Base-by-base conservation (phyloP, 2,888 invertebrate species). In the Mythimna ferrago region DNA sequence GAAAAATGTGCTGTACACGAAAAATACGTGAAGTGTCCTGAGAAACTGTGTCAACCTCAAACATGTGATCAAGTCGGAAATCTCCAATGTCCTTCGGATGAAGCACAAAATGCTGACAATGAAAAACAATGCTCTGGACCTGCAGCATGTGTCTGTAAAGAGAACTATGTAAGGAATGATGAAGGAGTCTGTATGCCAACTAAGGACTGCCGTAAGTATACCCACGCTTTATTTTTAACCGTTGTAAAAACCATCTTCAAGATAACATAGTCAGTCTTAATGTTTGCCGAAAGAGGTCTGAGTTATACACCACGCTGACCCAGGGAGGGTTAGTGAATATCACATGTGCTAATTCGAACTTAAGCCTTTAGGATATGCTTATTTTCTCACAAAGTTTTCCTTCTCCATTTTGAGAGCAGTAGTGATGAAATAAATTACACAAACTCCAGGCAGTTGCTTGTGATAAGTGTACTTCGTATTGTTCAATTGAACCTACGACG, bases 1-100 rank as follows among this genome's bases (percentile, higher is more conserved):
- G 83, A 21, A 70, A 73, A 65, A 62, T 83, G 83, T 58, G 76
- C 73, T 5, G 19, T 2, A 6, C 35, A 83, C 19, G 84, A 83
- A 66, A 83, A 5, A 72, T 83, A 60, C 41, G 73, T 53, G 7
- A 35, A 44, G 4, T 83, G 84, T 7, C 81, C 83, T 2, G 70
- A 58, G 48, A 81, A 72, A 19, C 26, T 63, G 1, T 78, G 76
- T n/a, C 21, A 64, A 9, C 84, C 84, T 9, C 84, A 83, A 75
- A n/a, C 65, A 38, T 83, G 83, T 64, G 67, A 72, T 10, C 26
- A 83, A 1, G 68, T 76, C 4, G 80, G 83, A 0, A 0, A 60
- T 9, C 44, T 44, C 6, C 35, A 70, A 16, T 82, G 74, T 53
- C 44, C 76, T 0, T 64, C 62, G 2, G 58, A 60, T 7, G 68